Base-by-base conservation (phyloP, 2,113 vertebrate species). In the Microcebus ravelobensis region DNA sequence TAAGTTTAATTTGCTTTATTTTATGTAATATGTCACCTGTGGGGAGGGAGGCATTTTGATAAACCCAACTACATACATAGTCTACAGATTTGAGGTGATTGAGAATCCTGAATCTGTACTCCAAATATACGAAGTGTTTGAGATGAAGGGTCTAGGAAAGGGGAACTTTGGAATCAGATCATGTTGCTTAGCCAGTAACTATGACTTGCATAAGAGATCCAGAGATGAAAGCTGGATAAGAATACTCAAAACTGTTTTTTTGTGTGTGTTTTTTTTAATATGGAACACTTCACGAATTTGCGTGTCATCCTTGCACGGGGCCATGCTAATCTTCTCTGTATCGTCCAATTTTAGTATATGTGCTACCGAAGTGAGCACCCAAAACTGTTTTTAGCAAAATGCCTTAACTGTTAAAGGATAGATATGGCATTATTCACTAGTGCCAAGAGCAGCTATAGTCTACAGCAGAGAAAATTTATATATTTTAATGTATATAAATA, bases 1-100 rank as follows among this genome's bases (percentile, higher is more conserved):
- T 74, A 81, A 57, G 39, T 95, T 95, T 74, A 65, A 68, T 94
- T 95, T 87, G 50, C 50, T 91, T 85, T 87, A 90, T 79, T 91
- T 89, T 96, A 84, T 87, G 18, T 79, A 61, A 52, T 83, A 10
- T 81, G 36, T 86, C 48, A 80, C 57, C 57, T 92, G 14, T 59
- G 39, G 34, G 6, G 11, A 90, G 34, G 15, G 7, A 89, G 21
- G 7, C 27, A 25, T 93, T 96, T 96, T 87, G 45, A 80, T 80
- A 42, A 84, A 67, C 5, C 4, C 52, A 55, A 55, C 55, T 67
- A 34, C 12, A 31, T 84, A 34, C 5, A 48, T 48, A 48, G 48
- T 20, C n/a, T 83, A 73, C 21, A 95, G 5, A 81, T 27, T 86
- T 96, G 57, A 79, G 79, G 67, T 77, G 20, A 61, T 39, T 67